phyloP scores from a whole-genome alignment of 2,113 vertebrate species.

The Embiotoca jacksoni region DNA sequence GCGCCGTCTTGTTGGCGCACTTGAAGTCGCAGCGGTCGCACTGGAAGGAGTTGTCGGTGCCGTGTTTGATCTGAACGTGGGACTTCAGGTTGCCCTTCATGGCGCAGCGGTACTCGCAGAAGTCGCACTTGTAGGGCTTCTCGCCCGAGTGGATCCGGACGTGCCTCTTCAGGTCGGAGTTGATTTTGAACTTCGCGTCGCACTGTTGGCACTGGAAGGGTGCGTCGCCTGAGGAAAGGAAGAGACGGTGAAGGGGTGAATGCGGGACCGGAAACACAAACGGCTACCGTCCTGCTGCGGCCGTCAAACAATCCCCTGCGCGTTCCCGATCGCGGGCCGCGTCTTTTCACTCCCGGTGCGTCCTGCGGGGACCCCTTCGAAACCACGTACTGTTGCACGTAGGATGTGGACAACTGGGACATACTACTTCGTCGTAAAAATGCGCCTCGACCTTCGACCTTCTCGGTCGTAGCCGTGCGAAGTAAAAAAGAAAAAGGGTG shows the following conservation, averaged over 20 bases:
- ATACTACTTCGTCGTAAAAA: too few species aligned
- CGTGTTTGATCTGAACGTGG: slow-evolving; percentile 94
- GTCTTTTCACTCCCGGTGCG: too few species aligned
- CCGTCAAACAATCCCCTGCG: too few species aligned
- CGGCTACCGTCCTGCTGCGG: too few species aligned
- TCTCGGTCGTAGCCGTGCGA: too few species aligned
- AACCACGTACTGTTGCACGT: too few species aligned
- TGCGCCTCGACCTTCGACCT: too few species aligned
- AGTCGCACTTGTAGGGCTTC: slow-evolving; percentile 97
- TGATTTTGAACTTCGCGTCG: slow-evolving; percentile 99
- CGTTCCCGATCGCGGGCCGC: too few species aligned
- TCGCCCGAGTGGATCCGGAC: slow-evolving; percentile 96
- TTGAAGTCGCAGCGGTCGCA: slow-evolving; percentile 93
- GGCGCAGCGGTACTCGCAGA: slow-evolving; percentile 95
- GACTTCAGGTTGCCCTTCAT: slow-evolving; percentile 99
- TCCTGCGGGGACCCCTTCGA: too few species aligned
- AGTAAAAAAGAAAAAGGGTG: too few species aligned
- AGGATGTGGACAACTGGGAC: too few species aligned
- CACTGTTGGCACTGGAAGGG: slow-evolving; percentile 98
- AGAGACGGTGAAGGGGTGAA: too few species aligned
- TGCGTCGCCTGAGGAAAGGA: slow-evolving; percentile 73
- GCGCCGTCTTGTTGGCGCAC: slow-evolving; percentile 91
- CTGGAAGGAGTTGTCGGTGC: slow-evolving; percentile 86
- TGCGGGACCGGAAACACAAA: not conserved
- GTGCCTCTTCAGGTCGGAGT: slow-evolving; percentile 98